Evolutionary conservation across 2,797 vertebrate genomes (phyloP), one percentile per base, ranked within the genome.

Genomic region (Enteromius thamalakanensis): DNA sequence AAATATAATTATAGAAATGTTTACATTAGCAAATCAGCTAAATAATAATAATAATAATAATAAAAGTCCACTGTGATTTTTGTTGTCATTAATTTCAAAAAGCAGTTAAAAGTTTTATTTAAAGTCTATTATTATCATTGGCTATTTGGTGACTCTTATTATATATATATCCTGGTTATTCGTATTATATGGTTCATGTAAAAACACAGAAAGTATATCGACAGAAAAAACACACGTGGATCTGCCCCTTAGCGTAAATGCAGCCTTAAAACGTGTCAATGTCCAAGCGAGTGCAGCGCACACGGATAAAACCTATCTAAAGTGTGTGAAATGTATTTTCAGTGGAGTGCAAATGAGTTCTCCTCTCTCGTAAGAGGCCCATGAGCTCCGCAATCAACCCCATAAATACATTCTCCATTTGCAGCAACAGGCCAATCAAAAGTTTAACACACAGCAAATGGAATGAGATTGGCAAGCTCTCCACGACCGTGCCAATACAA

Each of bases 401-500:
- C 49, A 76, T 75, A 82, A 82, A 82, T 29, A 83, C 51, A 37
- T 32, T 58, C 72, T 69, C 49, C 23, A 83, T 76, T 76, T 76
- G 88, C 86, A 89, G 87, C 87, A 90, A 87, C 87, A 85, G 92
- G 55, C 74, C 74, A 83, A 77, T 70, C 72, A 83, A 76, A 76
- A 77, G 81, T 76, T 75, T 76, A 82, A 79, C 69, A 78, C 75
- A 74, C 76, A 65, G 65, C 76, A 79, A 84, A 72, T 62, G 68
- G 29, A 84, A 76, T 62, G 51, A 81, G 65, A 81, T 67, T 49
- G 37, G 51, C 67, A 53, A 83, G 84, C 91, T 89, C 82, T 83
- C 90, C 86, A 89, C 87, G 86, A 87, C 76, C 82, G 79, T n/a
- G 85, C 86, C 91, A 88, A 89, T 90, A 90, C 89, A 89, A 88